These are phyloP conservation scores for Crotalus horridus DNA, from an alignment of 2,113 vertebrate genomes.

Conservation along the genomic window DNA sequence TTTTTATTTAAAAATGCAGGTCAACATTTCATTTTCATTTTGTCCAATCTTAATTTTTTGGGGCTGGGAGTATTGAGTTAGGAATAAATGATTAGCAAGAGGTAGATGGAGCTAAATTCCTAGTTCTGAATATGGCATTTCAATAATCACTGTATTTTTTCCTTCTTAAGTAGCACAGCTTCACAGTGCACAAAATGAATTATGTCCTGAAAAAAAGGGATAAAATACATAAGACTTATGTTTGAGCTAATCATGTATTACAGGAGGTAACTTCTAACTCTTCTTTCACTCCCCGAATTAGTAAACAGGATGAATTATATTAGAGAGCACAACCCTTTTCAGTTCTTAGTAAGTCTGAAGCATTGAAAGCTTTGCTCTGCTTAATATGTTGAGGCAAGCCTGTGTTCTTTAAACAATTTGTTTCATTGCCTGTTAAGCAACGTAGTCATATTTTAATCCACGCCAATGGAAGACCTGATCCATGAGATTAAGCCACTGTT, in stretches of 20 bases:
- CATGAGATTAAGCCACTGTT: slow-evolving; percentile 31
- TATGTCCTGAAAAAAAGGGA: not conserved
- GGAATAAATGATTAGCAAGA: not conserved
- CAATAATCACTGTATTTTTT: not conserved
- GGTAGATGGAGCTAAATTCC: not conserved
- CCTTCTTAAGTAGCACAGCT: not conserved
- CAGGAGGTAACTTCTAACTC: not conserved
- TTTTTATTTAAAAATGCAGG: not conserved
- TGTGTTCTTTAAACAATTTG: slow-evolving; percentile 37
- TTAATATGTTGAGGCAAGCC: slow-evolving; percentile 31
- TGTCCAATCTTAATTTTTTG: not conserved
- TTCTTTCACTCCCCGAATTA: slow-evolving; percentile 17
- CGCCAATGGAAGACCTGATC: slow-evolving; percentile 22
- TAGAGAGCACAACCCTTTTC: slow-evolving; percentile 26
- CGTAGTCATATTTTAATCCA: slow-evolving; percentile 29
- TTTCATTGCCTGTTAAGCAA: slow-evolving; percentile 36
- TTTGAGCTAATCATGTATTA: not conserved
- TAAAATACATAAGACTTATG: not conserved
- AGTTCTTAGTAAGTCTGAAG: slow-evolving; percentile 1
- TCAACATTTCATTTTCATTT: not conserved
- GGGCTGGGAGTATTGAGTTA: not conserved
- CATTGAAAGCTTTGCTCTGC: slow-evolving; percentile 36
- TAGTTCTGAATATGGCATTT: not conserved
- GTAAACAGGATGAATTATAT: not conserved
- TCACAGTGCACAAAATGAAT: not conserved